Evolutionary conservation across 2,797 vertebrate species (phyloP).

Genomic region (Ciconia nigra): DNA sequence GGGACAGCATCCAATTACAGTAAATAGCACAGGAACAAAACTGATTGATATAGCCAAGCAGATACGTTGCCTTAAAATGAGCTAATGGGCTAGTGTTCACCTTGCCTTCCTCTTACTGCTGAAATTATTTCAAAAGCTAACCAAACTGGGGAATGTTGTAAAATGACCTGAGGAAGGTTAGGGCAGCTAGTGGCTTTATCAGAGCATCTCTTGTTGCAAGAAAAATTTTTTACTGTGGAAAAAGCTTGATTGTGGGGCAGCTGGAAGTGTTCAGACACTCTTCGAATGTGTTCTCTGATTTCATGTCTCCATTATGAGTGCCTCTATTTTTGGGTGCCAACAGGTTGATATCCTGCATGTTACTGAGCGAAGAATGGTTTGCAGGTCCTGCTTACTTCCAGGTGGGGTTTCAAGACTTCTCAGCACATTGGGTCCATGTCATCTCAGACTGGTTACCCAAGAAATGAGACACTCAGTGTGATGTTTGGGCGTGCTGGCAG

Average conservation of each 20-base stretch:
- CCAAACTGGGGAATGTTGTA: neutral
- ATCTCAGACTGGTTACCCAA: neutral
- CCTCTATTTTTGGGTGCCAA: neutral
- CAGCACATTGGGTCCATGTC: neutral
- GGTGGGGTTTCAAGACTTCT: neutral
- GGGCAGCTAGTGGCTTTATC: neutral
- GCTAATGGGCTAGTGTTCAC: neutral
- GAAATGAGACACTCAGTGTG: neutral
- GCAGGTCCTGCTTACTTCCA: neutral
- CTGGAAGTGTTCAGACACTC: neutral
- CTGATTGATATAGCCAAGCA: neutral
- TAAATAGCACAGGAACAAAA: neutral
- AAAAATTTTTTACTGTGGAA: neutral
- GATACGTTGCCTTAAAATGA: neutral
- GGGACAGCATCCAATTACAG: neutral
- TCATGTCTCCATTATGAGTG: neutral
- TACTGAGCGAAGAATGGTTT: neutral
- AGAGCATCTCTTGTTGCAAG: neutral
- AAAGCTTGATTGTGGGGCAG: neutral
- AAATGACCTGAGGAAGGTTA: neutral
- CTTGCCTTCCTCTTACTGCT: neutral
- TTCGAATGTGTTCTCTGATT: neutral
- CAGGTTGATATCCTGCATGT: neutral
- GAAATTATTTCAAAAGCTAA: neutral
- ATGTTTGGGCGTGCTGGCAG: neutral